Percentiles rank a stretch among this genome's conserved stretches.
Evolutionary conservation across 2,797 vertebrate species (phyloP).

Genomic region (Heteromormyrus szaboi): DNA sequence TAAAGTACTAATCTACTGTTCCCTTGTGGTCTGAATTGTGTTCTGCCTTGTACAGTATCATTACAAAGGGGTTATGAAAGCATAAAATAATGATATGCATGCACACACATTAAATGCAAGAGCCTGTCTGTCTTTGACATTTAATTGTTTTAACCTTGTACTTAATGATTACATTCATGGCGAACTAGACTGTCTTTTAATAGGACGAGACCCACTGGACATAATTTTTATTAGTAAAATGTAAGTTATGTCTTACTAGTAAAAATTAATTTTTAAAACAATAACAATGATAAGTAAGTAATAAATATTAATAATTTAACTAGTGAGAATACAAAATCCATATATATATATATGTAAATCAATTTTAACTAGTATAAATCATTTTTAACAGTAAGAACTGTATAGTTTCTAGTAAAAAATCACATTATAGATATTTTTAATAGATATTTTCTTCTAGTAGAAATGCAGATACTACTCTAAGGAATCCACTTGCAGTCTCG

Average conservation of each 20-base stretch:
- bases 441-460: too few relatives aligned
- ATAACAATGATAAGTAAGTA: too few relatives aligned
- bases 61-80: neutral
- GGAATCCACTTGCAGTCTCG: too few relatives aligned
- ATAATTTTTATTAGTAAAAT: too few relatives aligned
- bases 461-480: neutral
- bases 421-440: too few relatives aligned
- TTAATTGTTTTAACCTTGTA: neutral
- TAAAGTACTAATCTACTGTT: neutral
- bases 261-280: neutral
- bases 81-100: neutral
- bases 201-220: neutral
- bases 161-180: neutral
- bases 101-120: neutral
- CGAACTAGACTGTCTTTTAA: neutral
- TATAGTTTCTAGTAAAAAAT: too few relatives aligned
- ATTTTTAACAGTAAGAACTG: too few relatives aligned
- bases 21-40: neutral
- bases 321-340: too few relatives aligned
- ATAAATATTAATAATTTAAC: too few relatives aligned
- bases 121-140: neutral
- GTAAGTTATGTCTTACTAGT: neutral
- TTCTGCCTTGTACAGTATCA: neutral
- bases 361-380: too few relatives aligned
- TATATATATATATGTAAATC: too few relatives aligned